phyloP scores from a whole-genome alignment of 2,113 vertebrate genomes.

The Caracal caracal region DNA sequence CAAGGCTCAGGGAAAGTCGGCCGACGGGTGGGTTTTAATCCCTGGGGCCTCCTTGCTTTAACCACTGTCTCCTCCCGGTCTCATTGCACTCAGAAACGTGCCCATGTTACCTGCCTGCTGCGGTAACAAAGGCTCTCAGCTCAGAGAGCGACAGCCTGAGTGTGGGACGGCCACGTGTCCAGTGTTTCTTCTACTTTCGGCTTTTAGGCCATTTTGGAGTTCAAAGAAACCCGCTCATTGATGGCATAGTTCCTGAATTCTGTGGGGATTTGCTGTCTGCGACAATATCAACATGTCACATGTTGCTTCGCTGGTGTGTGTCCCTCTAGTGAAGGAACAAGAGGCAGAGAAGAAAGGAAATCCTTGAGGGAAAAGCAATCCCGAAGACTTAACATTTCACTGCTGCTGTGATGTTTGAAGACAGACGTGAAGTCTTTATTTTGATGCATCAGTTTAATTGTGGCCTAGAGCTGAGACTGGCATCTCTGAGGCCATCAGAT shows the following conservation, averaged over 20 bases:
- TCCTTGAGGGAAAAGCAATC: not conserved
- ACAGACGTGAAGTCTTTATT: not conserved
- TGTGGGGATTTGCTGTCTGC: not conserved
- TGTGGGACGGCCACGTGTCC: not conserved
- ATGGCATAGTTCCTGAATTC: not conserved
- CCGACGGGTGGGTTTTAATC: not conserved
- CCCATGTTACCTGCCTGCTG: not conserved
- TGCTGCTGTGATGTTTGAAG: not conserved
- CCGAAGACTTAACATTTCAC: not conserved
- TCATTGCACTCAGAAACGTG: rapidly evolving
- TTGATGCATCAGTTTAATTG: conserved; percentile 27
- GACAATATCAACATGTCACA: not conserved
- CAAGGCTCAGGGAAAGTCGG: not conserved
- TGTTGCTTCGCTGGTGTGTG: not conserved
- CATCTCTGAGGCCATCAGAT: not conserved
- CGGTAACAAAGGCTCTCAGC: not conserved
- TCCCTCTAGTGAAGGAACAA: not conserved
- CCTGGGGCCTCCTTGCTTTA: not conserved
- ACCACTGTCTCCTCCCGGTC: not conserved
- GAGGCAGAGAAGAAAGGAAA: not conserved
- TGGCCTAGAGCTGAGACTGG: conserved; percentile 20
- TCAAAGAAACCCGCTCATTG: not conserved
- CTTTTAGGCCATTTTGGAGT: not conserved
- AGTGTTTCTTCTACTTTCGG: not conserved
- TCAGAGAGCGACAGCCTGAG: not conserved